Percentiles rank a stretch among this genome's conserved stretches.
Conservation (phyloP, 2,888 invertebrate species). For the Eustalomyia histrio region DNA sequence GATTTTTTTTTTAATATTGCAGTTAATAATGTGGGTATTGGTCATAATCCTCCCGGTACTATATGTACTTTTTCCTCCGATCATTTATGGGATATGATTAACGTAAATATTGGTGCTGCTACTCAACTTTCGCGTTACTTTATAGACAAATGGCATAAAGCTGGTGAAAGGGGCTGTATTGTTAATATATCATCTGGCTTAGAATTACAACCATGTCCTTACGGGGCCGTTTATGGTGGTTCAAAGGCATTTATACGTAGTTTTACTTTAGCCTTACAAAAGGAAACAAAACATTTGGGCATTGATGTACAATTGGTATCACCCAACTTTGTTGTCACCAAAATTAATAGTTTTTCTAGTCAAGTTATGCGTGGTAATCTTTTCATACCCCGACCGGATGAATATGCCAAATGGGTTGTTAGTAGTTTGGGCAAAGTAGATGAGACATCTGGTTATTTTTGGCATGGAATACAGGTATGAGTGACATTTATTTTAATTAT, state of each 20-base stretch:
- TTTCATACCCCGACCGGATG: conserved; percentile 84
- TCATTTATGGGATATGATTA: conserved; percentile 88
- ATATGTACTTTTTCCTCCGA: conserved; percentile 85
- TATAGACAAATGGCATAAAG: conserved; percentile 87
- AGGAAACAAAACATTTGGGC: conserved; percentile 87
- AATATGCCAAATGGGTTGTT: conserved; percentile 87
- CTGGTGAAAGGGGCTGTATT: conserved; percentile 86
- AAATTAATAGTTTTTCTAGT: conserved; percentile 90
- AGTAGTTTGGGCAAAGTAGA: conserved; percentile 88
- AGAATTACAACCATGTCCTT: conserved; percentile 89
- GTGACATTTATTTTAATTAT: not conserved
- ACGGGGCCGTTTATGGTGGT: conserved; percentile 93
- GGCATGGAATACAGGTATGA: conserved; percentile 89
- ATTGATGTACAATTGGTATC: conserved; percentile 91
- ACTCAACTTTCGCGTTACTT: conserved; percentile 89
- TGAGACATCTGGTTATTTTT: conserved; percentile 92
- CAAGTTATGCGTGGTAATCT: conserved; percentile 84
- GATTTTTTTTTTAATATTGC: conserved; percentile 52
- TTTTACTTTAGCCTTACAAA: conserved; percentile 88
- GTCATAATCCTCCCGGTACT: conserved; percentile 85
- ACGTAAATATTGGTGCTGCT: conserved; percentile 91
- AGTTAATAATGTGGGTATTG: conserved; percentile 84
- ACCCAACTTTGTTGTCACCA: conserved; percentile 85
- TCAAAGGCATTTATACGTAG: conserved; percentile 89
- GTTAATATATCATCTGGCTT: conserved; percentile 94